Evolutionary conservation across 2,888 invertebrate species (phyloP).

Genomic region (Chrysina gloriosa): DNA sequence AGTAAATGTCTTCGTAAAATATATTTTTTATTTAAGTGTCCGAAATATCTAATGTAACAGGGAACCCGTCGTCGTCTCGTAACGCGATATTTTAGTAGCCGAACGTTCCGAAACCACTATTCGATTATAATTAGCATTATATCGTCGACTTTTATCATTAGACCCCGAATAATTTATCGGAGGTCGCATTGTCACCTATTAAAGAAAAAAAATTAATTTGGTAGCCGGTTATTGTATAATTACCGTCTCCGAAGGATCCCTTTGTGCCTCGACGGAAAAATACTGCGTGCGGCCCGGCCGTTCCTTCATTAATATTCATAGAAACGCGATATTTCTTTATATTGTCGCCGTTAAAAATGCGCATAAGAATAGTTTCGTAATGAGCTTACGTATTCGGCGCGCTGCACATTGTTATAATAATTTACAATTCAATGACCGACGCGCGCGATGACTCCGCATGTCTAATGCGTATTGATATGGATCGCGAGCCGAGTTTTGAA

Average conservation of each 20-base stretch:
- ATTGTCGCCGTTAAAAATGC: slow-evolving; percentile 41
- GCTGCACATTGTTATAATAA: slow-evolving; percentile 56
- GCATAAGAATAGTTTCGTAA: slow-evolving; percentile 56
- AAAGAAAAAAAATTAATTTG: slow-evolving; percentile 31
- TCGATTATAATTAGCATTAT: slow-evolving; percentile 9
- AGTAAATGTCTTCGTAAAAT: background rate
- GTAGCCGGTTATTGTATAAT: slow-evolving; percentile 34
- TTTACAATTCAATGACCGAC: slow-evolving; percentile 62
- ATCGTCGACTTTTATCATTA: slow-evolving; percentile 18
- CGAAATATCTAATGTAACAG: background rate
- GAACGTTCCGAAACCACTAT: background rate
- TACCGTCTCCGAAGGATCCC: background rate
- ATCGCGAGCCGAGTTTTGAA: slow-evolving; percentile 48
- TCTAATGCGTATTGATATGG: slow-evolving; percentile 57
- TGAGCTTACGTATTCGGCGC: slow-evolving; percentile 56
- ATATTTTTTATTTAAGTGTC: background rate
- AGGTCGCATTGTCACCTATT: slow-evolving; percentile 24
- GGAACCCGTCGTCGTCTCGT: background rate
- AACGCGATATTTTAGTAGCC: slow-evolving; percentile 4
- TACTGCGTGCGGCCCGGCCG: background rate
- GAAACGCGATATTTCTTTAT: slow-evolving; percentile 38
- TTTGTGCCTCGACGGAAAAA: background rate
- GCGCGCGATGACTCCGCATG: slow-evolving; percentile 60
- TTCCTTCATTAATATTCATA: slow-evolving; percentile 39
- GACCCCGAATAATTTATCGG: slow-evolving; percentile 4